phyloP scores from a whole-genome alignment of 2,888 invertebrate genomes.

The Leucophenga maculata region DNA sequence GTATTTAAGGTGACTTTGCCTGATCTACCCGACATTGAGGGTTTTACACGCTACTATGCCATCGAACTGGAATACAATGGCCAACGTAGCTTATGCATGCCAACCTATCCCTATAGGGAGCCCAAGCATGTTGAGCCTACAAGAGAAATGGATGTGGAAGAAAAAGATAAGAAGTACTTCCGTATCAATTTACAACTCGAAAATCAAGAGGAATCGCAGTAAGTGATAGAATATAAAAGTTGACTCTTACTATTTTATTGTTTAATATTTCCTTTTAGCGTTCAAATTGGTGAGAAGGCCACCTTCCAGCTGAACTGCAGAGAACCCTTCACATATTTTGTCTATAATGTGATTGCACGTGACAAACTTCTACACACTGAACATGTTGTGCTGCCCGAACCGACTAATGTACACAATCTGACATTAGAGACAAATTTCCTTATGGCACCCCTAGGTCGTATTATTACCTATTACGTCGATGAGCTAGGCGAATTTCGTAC shows the following conservation, averaged over 20 bases:
- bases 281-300: slow-evolving; percentile 79
- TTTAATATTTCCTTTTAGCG: too few relatives aligned
- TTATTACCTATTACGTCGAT: slow-evolving; percentile 84
- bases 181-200: slow-evolving; percentile 41
- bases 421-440: slow-evolving; percentile 81
- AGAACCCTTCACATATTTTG: slow-evolving; percentile 81
- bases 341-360: slow-evolving; percentile 85
- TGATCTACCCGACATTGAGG: slow-evolving; percentile 65
- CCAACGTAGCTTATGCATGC: slow-evolving; percentile 49
- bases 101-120: slow-evolving; percentile 58
- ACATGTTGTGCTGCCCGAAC: slow-evolving; percentile 76
- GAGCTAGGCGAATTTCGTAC: slow-evolving; percentile 86
- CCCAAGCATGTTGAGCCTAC: slow-evolving; percentile 50
- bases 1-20: slow-evolving; percentile 78
- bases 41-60: slow-evolving; percentile 50
- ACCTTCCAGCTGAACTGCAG: slow-evolving; percentile 84
- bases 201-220: slow-evolving; percentile 43
- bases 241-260: slow-evolving; percentile 62
- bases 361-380: slow-evolving; percentile 87
- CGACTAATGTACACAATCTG: slow-evolving; percentile 74
- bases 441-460: slow-evolving; percentile 86
- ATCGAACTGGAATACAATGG: slow-evolving; percentile 54
- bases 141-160: slow-evolving; percentile 11
- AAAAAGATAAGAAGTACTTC: slow-evolving; percentile 57
- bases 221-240: slow-evolving; percentile 20